A percentile compares a stretch with the other conserved stretches of the same genome.
Conservation (phyloP, 2,797 vertebrate genomes). For the Molossus alvarezi region DNA sequence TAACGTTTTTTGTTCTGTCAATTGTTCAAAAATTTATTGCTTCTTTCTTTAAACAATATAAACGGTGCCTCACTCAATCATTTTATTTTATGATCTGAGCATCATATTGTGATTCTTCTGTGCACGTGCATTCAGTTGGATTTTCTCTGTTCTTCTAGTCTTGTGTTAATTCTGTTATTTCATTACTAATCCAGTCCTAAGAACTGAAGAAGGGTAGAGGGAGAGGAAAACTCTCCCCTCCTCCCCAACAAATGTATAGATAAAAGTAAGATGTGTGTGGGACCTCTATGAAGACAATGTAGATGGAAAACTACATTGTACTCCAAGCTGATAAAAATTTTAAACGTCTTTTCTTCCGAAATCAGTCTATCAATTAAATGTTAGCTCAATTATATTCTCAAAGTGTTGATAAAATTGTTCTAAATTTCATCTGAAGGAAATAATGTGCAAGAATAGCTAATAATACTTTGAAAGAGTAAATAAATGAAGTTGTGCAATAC, state of each 20-base stretch:
- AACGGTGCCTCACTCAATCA: not conserved
- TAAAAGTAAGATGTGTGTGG: not conserved
- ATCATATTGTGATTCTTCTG: not conserved
- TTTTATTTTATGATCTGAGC: not conserved
- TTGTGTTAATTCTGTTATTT: no score
- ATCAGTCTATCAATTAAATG: not conserved
- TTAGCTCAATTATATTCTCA: constrained; percentile 7
- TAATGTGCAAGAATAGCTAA: not conserved
- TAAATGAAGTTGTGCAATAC: not conserved
- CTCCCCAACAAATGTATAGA: not conserved
- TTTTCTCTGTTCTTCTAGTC: not conserved
- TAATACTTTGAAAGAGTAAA: constrained; percentile 17
- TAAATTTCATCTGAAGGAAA: constrained; percentile 28
- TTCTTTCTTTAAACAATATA: not conserved
- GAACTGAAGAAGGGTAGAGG: no score
- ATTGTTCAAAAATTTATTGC: not conserved
- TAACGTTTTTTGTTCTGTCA: not conserved
- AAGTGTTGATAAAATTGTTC: not conserved
- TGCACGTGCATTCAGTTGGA: not conserved
- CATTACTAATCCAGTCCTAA: no score
- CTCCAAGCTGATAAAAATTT: not conserved
- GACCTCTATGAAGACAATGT: not conserved
- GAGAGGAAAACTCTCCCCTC: not conserved
- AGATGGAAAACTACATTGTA: not conserved
- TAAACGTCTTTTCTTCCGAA: not conserved